Evolutionary conservation across 2,113 vertebrate genomes (phyloP).

Genomic region (Glareola pratincola): DNA sequence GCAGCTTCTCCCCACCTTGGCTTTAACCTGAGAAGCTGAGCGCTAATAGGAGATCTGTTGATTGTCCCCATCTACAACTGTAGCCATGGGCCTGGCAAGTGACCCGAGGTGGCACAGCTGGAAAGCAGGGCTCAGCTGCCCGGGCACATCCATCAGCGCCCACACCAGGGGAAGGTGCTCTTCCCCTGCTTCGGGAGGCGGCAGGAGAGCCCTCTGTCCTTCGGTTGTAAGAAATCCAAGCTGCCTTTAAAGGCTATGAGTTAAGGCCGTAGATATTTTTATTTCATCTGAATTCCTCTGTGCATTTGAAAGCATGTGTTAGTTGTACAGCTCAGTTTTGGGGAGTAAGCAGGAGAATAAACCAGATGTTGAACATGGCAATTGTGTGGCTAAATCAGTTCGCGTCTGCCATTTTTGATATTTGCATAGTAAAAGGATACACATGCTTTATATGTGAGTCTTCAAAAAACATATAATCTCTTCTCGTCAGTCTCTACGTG

Average conservation of each 20-base stretch:
- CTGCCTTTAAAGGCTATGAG: background rate
- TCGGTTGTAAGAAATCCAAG: background rate
- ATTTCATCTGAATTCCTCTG: background rate
- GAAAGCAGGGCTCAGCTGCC: background rate
- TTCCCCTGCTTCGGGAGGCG: rapidly evolving
- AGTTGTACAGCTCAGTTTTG: background rate
- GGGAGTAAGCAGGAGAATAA: background rate
- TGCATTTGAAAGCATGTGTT: background rate
- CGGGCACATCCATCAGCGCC: rapidly evolving
- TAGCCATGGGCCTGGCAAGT: background rate
- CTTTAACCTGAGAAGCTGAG: background rate
- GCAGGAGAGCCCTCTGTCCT: background rate
- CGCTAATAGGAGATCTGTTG: background rate
- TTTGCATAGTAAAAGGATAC: background rate
- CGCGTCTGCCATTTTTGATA: rapidly evolving
- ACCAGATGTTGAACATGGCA: background rate
- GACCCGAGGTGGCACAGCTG: rapidly evolving
- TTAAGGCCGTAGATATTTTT: background rate
- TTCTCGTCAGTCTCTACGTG: background rate
- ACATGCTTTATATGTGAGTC: background rate
- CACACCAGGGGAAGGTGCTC: rapidly evolving
- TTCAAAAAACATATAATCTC: background rate
- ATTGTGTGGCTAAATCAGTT: background rate
- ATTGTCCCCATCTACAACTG: background rate
- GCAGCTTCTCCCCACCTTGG: background rate